Conservation (phyloP, 2,888 invertebrate genomes). For the Germaria angustata region DNA sequence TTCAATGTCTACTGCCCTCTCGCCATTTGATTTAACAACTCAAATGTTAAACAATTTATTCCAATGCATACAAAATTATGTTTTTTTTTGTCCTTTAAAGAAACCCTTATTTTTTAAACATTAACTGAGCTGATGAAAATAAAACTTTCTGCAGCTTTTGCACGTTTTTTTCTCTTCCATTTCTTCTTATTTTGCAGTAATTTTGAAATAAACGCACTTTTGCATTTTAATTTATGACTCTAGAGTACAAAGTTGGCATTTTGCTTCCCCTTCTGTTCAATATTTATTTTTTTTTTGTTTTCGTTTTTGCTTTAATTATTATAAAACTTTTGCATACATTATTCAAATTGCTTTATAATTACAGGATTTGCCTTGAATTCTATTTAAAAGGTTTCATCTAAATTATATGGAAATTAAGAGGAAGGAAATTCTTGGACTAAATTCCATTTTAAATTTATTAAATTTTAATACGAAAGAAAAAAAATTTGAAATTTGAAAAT, state of each 20-base stretch:
- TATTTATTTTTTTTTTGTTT: background rate
- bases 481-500: too few relatives aligned
- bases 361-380: conserved; percentile 12
- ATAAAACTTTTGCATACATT: conserved; percentile 31
- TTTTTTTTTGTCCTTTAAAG: background rate
- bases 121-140: conserved; percentile 23
- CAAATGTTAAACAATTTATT: conserved; percentile 15
- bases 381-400: background rate
- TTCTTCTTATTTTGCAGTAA: conserved; percentile 32
- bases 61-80: background rate
- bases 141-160: background rate
- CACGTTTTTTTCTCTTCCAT: conserved; percentile 26
- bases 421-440: background rate
- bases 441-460: too few relatives aligned
- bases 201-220: conserved; percentile 27
- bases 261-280: background rate
- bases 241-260: conserved; percentile 17
- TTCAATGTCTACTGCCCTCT: conserved; percentile 14
- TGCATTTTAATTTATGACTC: conserved; percentile 47
- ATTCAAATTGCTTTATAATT: conserved; percentile 41
- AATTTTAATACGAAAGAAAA: too few relatives aligned
- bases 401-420: background rate
- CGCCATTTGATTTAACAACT: background rate
- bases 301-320: background rate
- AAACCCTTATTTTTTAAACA: conserved; percentile 34